Conservation (phyloP, 2,113 vertebrate species). For the Sterna hirundo region DNA sequence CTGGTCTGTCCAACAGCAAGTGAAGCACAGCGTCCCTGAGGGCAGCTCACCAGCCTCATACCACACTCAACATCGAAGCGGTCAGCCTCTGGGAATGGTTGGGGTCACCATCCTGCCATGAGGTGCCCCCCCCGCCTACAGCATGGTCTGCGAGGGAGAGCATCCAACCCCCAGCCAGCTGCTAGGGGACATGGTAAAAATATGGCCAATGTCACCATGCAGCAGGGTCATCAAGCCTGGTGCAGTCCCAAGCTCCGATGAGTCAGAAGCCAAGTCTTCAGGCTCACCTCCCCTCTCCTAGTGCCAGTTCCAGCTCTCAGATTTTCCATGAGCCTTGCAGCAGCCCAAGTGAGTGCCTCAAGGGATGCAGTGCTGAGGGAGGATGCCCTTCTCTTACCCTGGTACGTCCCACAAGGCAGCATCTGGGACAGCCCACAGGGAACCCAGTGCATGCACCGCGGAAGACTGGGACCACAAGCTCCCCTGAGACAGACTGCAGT, state of each 20-base stretch:
- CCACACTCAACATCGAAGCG: background rate
- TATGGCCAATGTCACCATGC: accelerated
- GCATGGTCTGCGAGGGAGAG: background rate
- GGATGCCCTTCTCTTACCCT: background rate
- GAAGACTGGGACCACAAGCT: background rate
- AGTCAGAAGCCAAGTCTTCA: background rate
- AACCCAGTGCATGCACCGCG: accelerated
- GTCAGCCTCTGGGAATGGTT: background rate
- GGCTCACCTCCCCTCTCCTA: background rate
- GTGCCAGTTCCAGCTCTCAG: background rate
- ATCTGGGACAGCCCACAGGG: background rate
- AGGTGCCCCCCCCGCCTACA: background rate
- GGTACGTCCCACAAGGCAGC: background rate
- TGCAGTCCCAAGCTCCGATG: background rate
- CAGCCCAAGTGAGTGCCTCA: background rate
- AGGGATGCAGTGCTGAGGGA: background rate
- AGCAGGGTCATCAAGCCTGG: background rate
- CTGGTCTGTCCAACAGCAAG: background rate
- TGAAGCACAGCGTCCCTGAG: background rate
- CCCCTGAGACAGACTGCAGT: background rate
- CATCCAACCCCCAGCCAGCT: background rate
- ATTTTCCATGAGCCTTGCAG: background rate
- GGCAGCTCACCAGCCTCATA: background rate
- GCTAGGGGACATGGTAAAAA: background rate
- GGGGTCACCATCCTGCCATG: accelerated